These are phyloP conservation scores for Phrynocephalus guinanensis DNA, from an alignment of 2,797 vertebrate species.

Conservation along the genomic window DNA sequence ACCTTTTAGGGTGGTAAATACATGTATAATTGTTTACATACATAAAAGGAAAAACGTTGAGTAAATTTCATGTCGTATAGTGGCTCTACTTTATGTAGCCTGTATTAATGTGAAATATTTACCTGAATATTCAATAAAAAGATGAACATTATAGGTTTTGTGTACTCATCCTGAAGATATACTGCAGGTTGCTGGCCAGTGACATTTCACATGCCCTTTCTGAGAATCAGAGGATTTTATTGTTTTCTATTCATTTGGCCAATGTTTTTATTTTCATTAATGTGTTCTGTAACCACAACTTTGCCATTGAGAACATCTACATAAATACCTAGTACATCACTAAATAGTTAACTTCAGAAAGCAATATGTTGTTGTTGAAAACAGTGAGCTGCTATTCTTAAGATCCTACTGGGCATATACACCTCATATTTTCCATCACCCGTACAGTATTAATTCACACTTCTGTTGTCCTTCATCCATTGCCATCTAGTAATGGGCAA, in stretches of 20 bases:
- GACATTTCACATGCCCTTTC: not conserved
- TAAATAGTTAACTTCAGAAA: no score
- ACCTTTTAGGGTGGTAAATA: conserved; percentile 96
- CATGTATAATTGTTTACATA: conserved; percentile 99
- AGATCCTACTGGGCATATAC: no score
- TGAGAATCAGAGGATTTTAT: conserved; percentile 1
- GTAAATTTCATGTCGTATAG: conserved; percentile 99
- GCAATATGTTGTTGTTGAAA: no score
- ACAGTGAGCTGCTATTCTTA: no score
- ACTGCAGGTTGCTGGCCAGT: not conserved
- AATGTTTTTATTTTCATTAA: not conserved
- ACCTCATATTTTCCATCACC: no score
- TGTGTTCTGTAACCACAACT: no score
- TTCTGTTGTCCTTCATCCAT: no score
- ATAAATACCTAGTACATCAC: no score
- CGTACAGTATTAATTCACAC: no score
- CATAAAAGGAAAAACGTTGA: conserved; percentile 96
- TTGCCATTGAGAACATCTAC: no score
- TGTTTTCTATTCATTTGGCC: not conserved
- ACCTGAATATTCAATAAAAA: conserved; percentile 99
- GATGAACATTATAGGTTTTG: conserved; percentile 80
- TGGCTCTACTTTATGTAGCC: conserved; percentile 99
- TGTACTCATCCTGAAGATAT: conserved; percentile 70
- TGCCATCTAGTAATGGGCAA: no score
- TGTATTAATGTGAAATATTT: conserved; percentile 99